Base-by-base conservation (phyloP, 2,888 invertebrate species). In the Eristalinus aeneus region DNA sequence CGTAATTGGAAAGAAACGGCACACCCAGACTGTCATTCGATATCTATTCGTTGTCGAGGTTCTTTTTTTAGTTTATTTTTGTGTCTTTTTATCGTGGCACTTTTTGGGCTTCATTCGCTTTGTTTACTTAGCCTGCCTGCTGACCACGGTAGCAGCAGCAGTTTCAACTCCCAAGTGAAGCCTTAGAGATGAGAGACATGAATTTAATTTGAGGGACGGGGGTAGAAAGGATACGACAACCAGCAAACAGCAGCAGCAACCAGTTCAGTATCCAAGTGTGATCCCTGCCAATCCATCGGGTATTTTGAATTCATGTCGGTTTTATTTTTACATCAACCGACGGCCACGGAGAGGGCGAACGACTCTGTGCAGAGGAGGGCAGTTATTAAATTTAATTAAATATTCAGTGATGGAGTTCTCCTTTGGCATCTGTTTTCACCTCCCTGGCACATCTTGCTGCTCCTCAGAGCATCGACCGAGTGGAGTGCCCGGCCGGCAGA, bases 331-430 rank as follows among this genome's bases (percentile, higher is more conserved):
- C 78, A 64, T 53, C 68, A 10, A 9, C 2, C 27, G 27, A 27
- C 27, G 27, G 5, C 27, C 2, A 27, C 23, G 27, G 1, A 27
- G 16, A 31, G 9, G 16, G 5, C 2, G 53, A 32, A 12, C 1
- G 16, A n/a, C n/a, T n/a, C n/a, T n/a, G 27, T 2, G 27, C 27
- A 27, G 27, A 27, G 23, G 22, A 61, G 58, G 58, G 68, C 56
- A 82, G 73, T 82, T 86, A 86, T 86, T 86, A 86, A 82, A 82
- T 86, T 82, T 78, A 86, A 82, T 86, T 86, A 86, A 86, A 82
- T 78, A 86, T 78, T 77, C 82, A 86, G 77, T 78, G 68, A 56
- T 56, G 23, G 56, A 11, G 56, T 11, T 80, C 74, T 79, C 8
- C 56, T 46, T 12, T 39, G 12, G 22, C 23, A 27, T 23, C 12